Percentiles rank a stretch among this genome's conserved stretches.
Evolutionary conservation across 2,797 vertebrate species (phyloP).

Genomic region (Poeciliopsis presidionis): DNA sequence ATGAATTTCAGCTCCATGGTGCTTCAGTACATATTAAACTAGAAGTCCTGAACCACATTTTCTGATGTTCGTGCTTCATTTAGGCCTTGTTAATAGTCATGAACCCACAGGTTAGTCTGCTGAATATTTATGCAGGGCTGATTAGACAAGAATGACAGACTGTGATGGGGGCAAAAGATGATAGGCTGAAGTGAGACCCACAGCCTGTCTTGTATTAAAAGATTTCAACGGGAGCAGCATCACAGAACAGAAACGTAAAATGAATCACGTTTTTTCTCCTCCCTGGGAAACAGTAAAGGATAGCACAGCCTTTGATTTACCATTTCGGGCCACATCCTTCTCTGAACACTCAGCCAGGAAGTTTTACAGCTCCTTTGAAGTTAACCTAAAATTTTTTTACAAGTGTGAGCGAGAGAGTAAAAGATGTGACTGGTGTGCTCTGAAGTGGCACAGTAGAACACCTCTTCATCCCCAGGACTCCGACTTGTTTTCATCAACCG

Average conservation of each 20-base stretch:
- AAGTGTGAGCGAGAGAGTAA: neutral
- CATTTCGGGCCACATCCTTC: constrained; percentile 29
- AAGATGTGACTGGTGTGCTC: constrained; percentile 11
- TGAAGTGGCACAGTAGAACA: constrained; percentile 39
- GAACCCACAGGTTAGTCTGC: constrained; percentile 51
- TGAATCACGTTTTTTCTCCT: constrained; percentile 28
- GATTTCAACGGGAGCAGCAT: constrained; percentile 38
- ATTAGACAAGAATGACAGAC: constrained; percentile 56
- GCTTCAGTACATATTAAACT: constrained; percentile 49
- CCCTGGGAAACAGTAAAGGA: constrained; percentile 46
- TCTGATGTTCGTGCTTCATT: constrained; percentile 49
- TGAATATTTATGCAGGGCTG: constrained; percentile 67
- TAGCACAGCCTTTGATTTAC: constrained; percentile 48
- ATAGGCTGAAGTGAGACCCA: constrained; percentile 15
- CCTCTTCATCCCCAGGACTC: constrained; percentile 42
- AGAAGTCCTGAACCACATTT: constrained; percentile 47
- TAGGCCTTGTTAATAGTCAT: constrained; percentile 69
- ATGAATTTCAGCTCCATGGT: constrained; percentile 51
- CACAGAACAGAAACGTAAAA: constrained; percentile 27
- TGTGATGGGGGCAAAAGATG: constrained; percentile 18
- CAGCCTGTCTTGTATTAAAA: constrained; percentile 39
- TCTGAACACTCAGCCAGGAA: constrained; percentile 40
- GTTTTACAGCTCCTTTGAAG: constrained; percentile 61
- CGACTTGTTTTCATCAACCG: constrained; percentile 56
- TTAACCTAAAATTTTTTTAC: constrained; percentile 40